A percentile compares a stretch with the other conserved stretches of the same genome.
Conservation (phyloP, 2,888 invertebrate species). For the Conistra vaccinii region DNA sequence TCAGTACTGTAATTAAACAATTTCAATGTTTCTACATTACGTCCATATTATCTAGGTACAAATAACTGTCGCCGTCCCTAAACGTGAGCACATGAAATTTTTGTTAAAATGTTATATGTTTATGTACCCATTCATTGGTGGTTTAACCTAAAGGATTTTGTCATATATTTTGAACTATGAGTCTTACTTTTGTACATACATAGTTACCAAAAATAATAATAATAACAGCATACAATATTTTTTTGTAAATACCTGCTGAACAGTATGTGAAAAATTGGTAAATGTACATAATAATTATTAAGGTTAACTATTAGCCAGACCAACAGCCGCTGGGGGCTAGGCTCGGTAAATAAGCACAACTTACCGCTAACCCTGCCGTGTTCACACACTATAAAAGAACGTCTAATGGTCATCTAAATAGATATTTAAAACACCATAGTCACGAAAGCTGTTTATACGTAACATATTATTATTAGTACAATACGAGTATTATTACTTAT, state of each 20-base stretch:
- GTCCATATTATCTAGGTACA: background rate
- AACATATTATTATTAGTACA: slow-evolving; percentile 42
- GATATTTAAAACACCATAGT: slow-evolving; percentile 44
- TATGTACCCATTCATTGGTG: slow-evolving; percentile 10
- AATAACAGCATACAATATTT: slow-evolving; percentile 17
- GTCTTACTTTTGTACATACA: slow-evolving; percentile 41
- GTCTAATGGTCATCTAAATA: slow-evolving; percentile 41
- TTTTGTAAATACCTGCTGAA: slow-evolving; percentile 37
- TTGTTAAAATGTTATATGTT: background rate
- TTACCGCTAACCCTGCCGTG: slow-evolving; percentile 50
- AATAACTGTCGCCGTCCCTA: slow-evolving; percentile 28
- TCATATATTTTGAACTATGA: slow-evolving; percentile 14
- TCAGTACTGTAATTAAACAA: background rate
- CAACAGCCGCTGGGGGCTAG: slow-evolving; percentile 4
- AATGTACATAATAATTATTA: slow-evolving; percentile 32
- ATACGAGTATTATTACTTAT: slow-evolving; percentile 31
- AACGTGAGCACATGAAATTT: slow-evolving; percentile 14
- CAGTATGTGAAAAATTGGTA: background rate
- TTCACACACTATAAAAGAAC: slow-evolving; percentile 48
- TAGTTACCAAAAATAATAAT: slow-evolving; percentile 29
- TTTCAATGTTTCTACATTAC: background rate
- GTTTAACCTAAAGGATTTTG: slow-evolving; percentile 18
- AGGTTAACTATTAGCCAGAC: slow-evolving; percentile 32
- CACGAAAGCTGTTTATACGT: slow-evolving; percentile 33
- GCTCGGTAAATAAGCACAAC: slow-evolving; percentile 32